phyloP scores from a whole-genome alignment of 1,140 invertebrate species.

The Diachasmimorpha longicaudata region DNA sequence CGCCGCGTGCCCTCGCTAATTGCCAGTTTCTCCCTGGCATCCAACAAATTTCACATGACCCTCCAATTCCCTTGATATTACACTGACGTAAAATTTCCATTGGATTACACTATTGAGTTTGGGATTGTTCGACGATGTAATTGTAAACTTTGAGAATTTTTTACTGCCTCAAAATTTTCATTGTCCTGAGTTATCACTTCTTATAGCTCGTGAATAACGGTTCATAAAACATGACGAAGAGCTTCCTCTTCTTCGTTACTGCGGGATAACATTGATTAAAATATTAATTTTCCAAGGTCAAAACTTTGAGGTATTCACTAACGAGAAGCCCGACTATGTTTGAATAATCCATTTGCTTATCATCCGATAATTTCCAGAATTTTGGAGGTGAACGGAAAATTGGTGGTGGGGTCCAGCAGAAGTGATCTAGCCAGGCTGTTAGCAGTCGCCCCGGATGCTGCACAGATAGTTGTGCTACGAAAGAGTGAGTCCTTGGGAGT shows the following conservation, averaged over 20 bases:
- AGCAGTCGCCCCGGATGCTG: conserved; percentile 65
- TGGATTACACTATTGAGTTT: not conserved
- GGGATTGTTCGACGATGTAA: not conserved
- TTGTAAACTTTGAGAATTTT: not conserved
- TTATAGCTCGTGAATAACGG: not conserved
- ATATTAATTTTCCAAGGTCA: no score
- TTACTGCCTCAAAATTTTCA: not conserved
- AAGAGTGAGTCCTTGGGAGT: conserved; percentile 68
- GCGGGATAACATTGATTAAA: not conserved
- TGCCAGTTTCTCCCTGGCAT: conserved; percentile 29
- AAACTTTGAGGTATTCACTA: no score
- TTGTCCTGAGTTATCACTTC: not conserved
- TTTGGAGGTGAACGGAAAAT: conserved; percentile 83
- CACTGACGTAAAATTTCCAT: not conserved
- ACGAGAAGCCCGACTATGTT: no score
- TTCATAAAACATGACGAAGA: not conserved
- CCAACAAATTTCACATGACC: conserved; percentile 3
- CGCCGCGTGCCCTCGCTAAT: conserved; percentile 58
- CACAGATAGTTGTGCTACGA: conserved; percentile 60
- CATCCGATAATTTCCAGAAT: conserved; percentile 64
- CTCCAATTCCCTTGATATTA: not conserved
- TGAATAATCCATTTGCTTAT: not conserved
- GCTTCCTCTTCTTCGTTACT: not conserved
- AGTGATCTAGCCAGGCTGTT: conserved; percentile 74
- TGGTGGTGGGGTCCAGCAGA: conserved; percentile 72